phyloP scores from a whole-genome alignment of 2,113 vertebrate species.

The Siniperca chuatsi region DNA sequence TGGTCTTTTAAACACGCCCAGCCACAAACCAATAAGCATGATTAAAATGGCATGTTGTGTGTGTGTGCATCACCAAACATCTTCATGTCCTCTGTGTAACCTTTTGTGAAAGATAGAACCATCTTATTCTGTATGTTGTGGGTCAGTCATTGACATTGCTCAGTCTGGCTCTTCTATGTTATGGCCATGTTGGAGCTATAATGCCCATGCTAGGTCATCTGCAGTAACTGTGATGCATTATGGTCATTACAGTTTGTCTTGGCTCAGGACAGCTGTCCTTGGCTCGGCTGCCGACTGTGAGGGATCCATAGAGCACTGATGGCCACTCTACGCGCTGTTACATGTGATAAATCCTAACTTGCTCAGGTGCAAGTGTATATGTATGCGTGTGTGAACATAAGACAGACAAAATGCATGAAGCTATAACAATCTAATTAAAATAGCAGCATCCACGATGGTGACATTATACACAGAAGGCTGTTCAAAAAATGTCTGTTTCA shows the following conservation, averaged over 20 bases:
- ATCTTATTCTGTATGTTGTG: slow-evolving; percentile 35
- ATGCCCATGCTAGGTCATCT: slow-evolving; percentile 15
- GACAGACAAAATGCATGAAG: not conserved
- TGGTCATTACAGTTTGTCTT: slow-evolving; percentile 57
- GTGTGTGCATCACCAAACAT: slow-evolving; percentile 7
- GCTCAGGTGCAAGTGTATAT: slow-evolving; percentile 16
- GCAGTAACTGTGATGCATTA: slow-evolving; percentile 61
- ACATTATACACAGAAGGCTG: slow-evolving; percentile 2
- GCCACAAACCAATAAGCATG: slow-evolving; percentile 49
- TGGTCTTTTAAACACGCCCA: slow-evolving; percentile 38
- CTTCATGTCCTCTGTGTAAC: slow-evolving; percentile 35
- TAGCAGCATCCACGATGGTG: not conserved
- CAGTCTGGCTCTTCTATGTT: slow-evolving; percentile 1
- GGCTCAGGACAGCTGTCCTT: slow-evolving; percentile 54
- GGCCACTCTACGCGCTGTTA: slow-evolving; percentile 44
- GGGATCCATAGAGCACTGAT: slow-evolving; percentile 53
- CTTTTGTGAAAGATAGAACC: slow-evolving; percentile 34
- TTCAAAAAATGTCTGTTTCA: not conserved
- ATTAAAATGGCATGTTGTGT: slow-evolving; percentile 43
- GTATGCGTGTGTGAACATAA: slow-evolving; percentile 1
- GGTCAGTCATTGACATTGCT: slow-evolving; percentile 31
- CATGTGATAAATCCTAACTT: slow-evolving; percentile 58
- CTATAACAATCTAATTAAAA: slow-evolving; percentile 25
- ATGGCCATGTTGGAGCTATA: slow-evolving; percentile 22
- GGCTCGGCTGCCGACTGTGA: slow-evolving; percentile 11